Evolutionary conservation across 2,797 vertebrate genomes (phyloP).

Genomic region (Denticeps clupeoides): DNA sequence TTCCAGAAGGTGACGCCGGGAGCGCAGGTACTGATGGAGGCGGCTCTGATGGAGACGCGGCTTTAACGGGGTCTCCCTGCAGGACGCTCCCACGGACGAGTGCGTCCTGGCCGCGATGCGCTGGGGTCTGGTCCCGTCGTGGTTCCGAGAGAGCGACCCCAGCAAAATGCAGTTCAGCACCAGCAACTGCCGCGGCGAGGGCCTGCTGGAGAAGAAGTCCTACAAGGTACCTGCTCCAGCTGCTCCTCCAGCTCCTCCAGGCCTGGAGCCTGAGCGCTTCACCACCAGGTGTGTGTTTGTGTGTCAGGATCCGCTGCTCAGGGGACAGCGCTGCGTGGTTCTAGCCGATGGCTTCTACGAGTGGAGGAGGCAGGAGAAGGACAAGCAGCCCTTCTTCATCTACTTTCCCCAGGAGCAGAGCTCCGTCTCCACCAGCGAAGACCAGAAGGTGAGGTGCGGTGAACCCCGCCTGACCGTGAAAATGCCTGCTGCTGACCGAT

Average conservation of each 20-base stretch:
- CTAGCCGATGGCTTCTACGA: constrained; percentile 94
- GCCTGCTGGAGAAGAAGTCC: too few species aligned
- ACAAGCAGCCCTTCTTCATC: constrained; percentile 87
- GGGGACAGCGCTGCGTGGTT: constrained; percentile 86
- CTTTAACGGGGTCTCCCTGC: too few species aligned
- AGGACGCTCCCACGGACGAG: constrained; percentile 77
- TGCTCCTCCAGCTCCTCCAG: too few species aligned
- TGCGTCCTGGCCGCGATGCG: constrained; percentile 81
- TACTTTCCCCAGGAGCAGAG: constrained; percentile 72
- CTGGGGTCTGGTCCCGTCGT: constrained; percentile 88
- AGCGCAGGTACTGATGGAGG: too few species aligned
- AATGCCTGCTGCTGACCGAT: too few species aligned
- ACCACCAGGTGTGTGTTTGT: not conserved
- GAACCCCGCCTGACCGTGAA: too few species aligned
- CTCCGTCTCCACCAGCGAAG: too few species aligned
- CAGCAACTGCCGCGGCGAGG: constrained; percentile 89
- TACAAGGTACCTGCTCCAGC: constrained; percentile 73
- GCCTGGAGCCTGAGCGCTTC: too few species aligned
- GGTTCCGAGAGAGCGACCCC: constrained; percentile 77
- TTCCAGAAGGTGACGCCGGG: constrained; percentile 83
- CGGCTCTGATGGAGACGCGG: too few species aligned
- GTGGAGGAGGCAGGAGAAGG: constrained; percentile 66
- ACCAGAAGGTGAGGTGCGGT: too few species aligned
- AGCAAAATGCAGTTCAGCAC: constrained; percentile 82
- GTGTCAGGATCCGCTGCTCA: constrained; percentile 71